Evolutionary conservation across 2,888 invertebrate genomes (phyloP).

Genomic region (Acronicta alni): DNA sequence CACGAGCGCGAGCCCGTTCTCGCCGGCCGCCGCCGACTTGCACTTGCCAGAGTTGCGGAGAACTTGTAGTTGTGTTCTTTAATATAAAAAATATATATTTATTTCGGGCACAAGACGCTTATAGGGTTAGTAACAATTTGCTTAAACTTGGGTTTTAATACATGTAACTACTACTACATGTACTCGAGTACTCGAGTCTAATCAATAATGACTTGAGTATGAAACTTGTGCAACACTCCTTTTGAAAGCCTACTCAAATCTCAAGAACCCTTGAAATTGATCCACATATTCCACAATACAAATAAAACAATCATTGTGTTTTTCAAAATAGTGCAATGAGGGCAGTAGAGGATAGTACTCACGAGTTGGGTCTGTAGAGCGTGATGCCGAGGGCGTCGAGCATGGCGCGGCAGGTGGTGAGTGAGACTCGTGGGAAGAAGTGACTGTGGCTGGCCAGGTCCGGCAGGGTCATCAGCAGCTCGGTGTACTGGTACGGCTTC

Average conservation of each 20-base stretch:
- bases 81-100: neutral
- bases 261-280: conserved; percentile 2
- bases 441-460: conserved; percentile 94
- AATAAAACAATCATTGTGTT: neutral
- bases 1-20: conserved; percentile 93
- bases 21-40: conserved; percentile 90
- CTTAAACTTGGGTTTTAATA: too few species aligned
- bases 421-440: conserved; percentile 94
- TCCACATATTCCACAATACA: neutral
- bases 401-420: conserved; percentile 93
- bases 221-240: neutral
- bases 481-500: conserved; percentile 94
- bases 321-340: neutral
- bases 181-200: neutral
- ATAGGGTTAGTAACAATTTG: too few species aligned
- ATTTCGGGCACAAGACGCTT: neutral
- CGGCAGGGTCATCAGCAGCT: conserved; percentile 94
- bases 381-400: conserved; percentile 94
- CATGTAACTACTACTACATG: neutral
- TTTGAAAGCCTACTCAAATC: neutral
- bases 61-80: conserved; percentile 93
- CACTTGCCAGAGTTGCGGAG: conserved; percentile 94
- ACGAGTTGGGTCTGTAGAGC: conserved; percentile 95
- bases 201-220: neutral
- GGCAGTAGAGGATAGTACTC: conserved; percentile 75